A percentile compares a stretch with the other conserved stretches of the same genome.
Conservation (phyloP, 2,888 invertebrate genomes). For the Aleiodes alternator region DNA sequence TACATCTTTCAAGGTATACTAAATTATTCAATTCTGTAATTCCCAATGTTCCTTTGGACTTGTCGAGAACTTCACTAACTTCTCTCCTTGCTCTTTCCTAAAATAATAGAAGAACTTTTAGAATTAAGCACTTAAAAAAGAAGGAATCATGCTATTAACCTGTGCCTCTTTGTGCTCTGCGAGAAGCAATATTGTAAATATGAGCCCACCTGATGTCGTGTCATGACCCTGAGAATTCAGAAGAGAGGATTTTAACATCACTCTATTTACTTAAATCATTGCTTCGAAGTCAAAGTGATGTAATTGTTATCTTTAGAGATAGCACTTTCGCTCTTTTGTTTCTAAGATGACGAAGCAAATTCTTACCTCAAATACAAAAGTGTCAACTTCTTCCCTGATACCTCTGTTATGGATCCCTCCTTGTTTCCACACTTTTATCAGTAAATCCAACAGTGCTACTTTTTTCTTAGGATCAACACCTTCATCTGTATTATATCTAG, state of each 20-base stretch:
- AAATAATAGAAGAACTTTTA: not conserved
- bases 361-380: constrained; percentile 54
- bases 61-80: constrained; percentile 74
- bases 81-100: constrained; percentile 61
- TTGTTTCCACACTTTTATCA: constrained; percentile 45
- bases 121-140: not conserved
- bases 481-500: constrained; percentile 77
- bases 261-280: not conserved
- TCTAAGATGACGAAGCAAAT: too few relatives aligned
- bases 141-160: constrained; percentile 51
- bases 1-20: constrained; percentile 83
- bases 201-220: constrained; percentile 78
- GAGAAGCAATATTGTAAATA: constrained; percentile 77
- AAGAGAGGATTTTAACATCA: constrained; percentile 1
- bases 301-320: too few relatives aligned
- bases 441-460: constrained; percentile 53
- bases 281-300: too few relatives aligned
- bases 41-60: constrained; percentile 76
- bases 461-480: constrained; percentile 79
- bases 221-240: constrained; percentile 80
- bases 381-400: constrained; percentile 53
- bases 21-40: constrained; percentile 80
- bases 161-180: constrained; percentile 76
- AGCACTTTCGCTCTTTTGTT: too few relatives aligned
- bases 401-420: not conserved